Conservation (phyloP, 2,797 vertebrate species). For the Atherinosoma microstoma region DNA sequence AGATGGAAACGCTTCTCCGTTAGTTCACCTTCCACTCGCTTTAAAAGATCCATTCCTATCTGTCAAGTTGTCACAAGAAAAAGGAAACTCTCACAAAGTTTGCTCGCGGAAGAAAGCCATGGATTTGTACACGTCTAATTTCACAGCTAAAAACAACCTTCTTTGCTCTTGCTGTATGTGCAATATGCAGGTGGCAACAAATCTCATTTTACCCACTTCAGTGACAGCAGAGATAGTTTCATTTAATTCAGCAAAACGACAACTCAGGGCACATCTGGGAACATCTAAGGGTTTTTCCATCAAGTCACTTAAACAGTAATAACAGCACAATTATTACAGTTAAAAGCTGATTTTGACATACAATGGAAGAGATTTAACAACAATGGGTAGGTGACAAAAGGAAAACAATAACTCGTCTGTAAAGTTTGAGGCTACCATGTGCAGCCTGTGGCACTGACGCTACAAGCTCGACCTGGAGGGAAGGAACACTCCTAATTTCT, state of each 20-base stretch:
- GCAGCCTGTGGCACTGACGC: neutral
- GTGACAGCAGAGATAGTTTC: slow-evolving; percentile 63
- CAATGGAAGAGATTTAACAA: neutral
- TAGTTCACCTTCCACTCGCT: slow-evolving; percentile 30
- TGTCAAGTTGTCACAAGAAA: slow-evolving; percentile 40
- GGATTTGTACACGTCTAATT: slow-evolving; percentile 45
- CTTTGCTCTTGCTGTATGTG: slow-evolving; percentile 32
- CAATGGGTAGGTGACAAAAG: neutral
- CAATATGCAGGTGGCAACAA: slow-evolving; percentile 68
- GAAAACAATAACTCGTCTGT: neutral
- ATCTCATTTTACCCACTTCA: slow-evolving; percentile 65
- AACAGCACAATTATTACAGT: slow-evolving; percentile 21
- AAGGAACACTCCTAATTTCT: too few relatives aligned
- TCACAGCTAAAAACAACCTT: slow-evolving; percentile 30
- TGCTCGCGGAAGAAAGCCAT: slow-evolving; percentile 42
- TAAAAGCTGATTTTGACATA: neutral
- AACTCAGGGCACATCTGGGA: slow-evolving; percentile 23
- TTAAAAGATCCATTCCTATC: slow-evolving; percentile 44
- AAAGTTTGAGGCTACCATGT: neutral
- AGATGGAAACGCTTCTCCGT: slow-evolving; percentile 41
- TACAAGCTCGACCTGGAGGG: too few relatives aligned
- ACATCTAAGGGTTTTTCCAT: slow-evolving; percentile 16
- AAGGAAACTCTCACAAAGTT: slow-evolving; percentile 35
- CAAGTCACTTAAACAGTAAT: slow-evolving; percentile 21
- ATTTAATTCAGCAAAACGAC: slow-evolving; percentile 68